Conservation (phyloP, 2,797 vertebrate species). For the Neomorphus geoffroyi region DNA sequence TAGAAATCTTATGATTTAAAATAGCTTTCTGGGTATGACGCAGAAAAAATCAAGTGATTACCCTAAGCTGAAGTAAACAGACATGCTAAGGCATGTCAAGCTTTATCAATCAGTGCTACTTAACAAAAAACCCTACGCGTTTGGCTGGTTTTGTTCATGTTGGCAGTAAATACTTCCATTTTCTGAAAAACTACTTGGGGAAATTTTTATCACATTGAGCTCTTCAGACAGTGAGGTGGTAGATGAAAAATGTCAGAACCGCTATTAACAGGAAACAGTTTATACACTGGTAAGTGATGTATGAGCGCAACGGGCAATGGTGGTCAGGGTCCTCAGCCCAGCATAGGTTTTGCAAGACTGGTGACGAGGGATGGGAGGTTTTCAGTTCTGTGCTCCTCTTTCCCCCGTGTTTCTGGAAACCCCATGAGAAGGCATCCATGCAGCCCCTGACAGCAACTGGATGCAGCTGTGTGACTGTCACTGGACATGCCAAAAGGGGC, state of each 20-base stretch:
- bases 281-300: not conserved
- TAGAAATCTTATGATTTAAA: constrained; percentile 54
- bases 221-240: not conserved
- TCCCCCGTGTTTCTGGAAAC: not conserved
- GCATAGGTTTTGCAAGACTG: not conserved
- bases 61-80: not conserved
- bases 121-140: not conserved
- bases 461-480: rapidly evolving
- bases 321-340: not conserved
- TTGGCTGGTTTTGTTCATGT: not conserved
- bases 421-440: rapidly evolving
- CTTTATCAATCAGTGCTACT: constrained; percentile 49
- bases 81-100: not conserved
- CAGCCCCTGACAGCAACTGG: not conserved
- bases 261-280: not conserved
- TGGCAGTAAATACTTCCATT: constrained; percentile 1
- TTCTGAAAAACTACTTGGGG: not conserved
- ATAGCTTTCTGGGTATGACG: constrained; percentile 5
- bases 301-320: not conserved
- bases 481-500: rapidly evolving
- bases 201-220: not conserved
- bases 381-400: not conserved
- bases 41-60: constrained; percentile 54
- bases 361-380: not conserved
- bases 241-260: not conserved